Percentiles rank a stretch among this genome's conserved stretches.
phyloP scores from a whole-genome alignment of 2,113 vertebrate species.

The Nannospalax galili region DNA sequence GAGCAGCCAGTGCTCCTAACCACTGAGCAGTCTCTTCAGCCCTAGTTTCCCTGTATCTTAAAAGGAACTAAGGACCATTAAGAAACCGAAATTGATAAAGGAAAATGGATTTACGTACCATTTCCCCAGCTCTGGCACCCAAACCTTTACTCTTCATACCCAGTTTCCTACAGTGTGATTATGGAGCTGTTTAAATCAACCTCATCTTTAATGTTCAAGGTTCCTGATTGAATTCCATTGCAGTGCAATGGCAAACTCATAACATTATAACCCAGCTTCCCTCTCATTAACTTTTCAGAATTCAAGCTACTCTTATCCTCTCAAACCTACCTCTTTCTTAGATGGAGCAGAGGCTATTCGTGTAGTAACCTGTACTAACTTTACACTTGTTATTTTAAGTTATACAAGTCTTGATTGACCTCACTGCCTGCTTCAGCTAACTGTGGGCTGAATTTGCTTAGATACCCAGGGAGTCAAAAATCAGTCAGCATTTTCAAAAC shows the following conservation, averaged over 20 bases:
- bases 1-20: too few relatives aligned
- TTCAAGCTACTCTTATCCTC: neutral
- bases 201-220: neutral
- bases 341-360: neutral
- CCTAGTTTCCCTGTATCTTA: too few relatives aligned
- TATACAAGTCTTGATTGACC: neutral
- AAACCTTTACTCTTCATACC: neutral
- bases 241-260: neutral
- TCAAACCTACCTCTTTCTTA: neutral
- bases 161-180: neutral
- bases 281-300: neutral
- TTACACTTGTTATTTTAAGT: neutral
- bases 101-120: too few relatives aligned
- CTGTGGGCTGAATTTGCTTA: neutral
- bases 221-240: neutral
- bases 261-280: neutral
- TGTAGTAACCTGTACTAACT: neutral
- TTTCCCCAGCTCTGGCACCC: neutral
- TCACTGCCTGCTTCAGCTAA: neutral
- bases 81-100: too few relatives aligned
- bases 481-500: neutral
- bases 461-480: neutral
- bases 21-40: too few relatives aligned
- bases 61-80: neutral
- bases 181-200: neutral